phyloP scores from a whole-genome alignment of 2,113 vertebrate species.

The Phalacrocorax brasilianus region DNA sequence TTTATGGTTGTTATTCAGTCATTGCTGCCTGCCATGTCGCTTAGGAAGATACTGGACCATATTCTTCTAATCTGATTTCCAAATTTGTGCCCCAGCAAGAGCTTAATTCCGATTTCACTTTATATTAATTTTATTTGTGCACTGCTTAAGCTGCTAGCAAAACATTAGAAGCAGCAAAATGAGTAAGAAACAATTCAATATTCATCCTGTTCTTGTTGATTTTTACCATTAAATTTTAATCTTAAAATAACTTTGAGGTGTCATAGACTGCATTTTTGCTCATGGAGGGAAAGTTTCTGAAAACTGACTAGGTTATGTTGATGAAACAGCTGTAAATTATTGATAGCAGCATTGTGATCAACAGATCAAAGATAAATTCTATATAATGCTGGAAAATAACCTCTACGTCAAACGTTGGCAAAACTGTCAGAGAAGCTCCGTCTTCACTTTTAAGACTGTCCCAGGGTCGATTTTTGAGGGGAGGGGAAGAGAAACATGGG shows the following conservation, averaged over 20 bases:
- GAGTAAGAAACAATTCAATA: neutral
- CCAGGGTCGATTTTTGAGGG: neutral
- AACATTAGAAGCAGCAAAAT: neutral
- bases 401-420: neutral
- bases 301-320: neutral
- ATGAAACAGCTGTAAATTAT: constrained; percentile 27
- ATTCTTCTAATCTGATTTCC: neutral
- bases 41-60: neutral
- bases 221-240: constrained; percentile 35
- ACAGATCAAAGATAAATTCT: constrained; percentile 17
- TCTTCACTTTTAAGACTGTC: neutral
- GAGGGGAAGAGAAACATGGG: neutral
- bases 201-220: neutral
- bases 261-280: neutral
- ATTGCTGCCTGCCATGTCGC: neutral
- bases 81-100: neutral
- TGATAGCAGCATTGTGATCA: neutral
- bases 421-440: neutral
- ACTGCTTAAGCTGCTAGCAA: neutral
- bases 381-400: neutral
- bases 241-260: constrained; percentile 1
- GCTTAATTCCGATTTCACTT: neutral
- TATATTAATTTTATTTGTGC: neutral
- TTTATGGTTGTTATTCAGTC: neutral
- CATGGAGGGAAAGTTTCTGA: neutral